A percentile compares a stretch with the other conserved stretches of the same genome.
These are phyloP conservation scores for Gadopsis bispinosus DNA, from an alignment of 2,797 vertebrate species.

Conservation along the genomic window DNA sequence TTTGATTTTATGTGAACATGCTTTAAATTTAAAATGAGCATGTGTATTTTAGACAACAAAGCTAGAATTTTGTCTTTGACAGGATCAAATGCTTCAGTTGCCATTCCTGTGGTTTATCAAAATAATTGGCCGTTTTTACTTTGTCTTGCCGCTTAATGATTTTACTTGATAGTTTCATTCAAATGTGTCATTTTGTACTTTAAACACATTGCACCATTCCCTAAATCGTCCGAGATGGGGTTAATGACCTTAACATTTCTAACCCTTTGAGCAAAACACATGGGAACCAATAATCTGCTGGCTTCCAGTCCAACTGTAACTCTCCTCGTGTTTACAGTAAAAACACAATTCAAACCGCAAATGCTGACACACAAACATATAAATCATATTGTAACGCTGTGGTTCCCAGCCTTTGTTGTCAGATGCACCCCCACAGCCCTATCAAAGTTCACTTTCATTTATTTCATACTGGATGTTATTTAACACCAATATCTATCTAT, in stretches of 20 bases:
- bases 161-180: background rate
- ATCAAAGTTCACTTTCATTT: background rate
- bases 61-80: conserved; percentile 28
- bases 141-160: background rate
- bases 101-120: conserved; percentile 16
- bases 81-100: conserved; percentile 23
- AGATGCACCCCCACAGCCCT: background rate
- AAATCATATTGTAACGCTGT: background rate
- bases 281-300: conserved; percentile 30
- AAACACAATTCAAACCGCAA: conserved; percentile 53
- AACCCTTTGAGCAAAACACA: conserved; percentile 19
- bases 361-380: conserved; percentile 43
- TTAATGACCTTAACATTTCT: conserved; percentile 15
- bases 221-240: background rate
- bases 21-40: conserved; percentile 61
- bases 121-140: conserved; percentile 11
- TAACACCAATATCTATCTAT: too few relatives aligned
- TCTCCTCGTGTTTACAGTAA: conserved; percentile 55
- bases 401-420: background rate
- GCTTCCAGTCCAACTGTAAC: conserved; percentile 29
- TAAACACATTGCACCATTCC: background rate
- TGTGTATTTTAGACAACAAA: conserved; percentile 30
- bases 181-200: conserved; percentile 6
- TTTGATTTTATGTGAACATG: conserved; percentile 17
- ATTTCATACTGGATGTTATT: background rate